Evolutionary conservation across 2,888 invertebrate species (phyloP).

Genomic region (Drepana falcataria): DNA sequence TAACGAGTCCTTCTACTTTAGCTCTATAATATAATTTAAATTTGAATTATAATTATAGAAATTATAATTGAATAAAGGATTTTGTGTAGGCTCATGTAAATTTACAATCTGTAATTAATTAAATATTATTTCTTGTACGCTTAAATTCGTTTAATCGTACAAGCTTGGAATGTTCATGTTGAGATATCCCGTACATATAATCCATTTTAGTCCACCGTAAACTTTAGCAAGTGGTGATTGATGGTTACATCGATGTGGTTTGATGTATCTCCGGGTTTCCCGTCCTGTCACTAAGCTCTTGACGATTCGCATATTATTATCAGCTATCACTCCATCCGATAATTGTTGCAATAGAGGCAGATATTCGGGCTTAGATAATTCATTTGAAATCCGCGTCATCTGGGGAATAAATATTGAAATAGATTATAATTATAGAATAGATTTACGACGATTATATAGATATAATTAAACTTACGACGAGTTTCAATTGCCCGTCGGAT

Average conservation of each 20-base stretch:
- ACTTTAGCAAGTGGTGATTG: conserved; percentile 55
- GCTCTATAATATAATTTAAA: no score
- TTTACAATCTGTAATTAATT: no score
- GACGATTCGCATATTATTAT: conserved; percentile 39
- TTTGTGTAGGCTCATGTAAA: no score
- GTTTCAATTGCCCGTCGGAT: conserved; percentile 49
- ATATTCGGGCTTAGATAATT: conserved; percentile 63
- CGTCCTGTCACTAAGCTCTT: conserved; percentile 55
- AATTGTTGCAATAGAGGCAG: conserved; percentile 54
- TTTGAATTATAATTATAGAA: no score
- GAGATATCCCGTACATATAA: conserved; percentile 66
- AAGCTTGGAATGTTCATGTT: conserved; percentile 64
- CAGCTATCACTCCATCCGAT: conserved; percentile 45
- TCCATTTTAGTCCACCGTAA: conserved; percentile 64
- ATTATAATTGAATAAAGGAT: no score
- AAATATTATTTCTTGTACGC: no score
- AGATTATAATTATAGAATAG: no score
- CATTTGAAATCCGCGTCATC: conserved; percentile 60
- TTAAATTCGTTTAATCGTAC: conserved; percentile 45
- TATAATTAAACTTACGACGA: conserved; percentile 45
- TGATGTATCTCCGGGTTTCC: conserved; percentile 63
- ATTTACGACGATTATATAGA: no score
- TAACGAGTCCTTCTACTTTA: no score
- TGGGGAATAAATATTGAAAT: conserved; percentile 30
- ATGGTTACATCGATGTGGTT: conserved; percentile 68